Percentiles rank a stretch among this genome's conserved stretches.
phyloP scores from a whole-genome alignment of 2,113 vertebrate genomes.

The Tor tambroides region DNA sequence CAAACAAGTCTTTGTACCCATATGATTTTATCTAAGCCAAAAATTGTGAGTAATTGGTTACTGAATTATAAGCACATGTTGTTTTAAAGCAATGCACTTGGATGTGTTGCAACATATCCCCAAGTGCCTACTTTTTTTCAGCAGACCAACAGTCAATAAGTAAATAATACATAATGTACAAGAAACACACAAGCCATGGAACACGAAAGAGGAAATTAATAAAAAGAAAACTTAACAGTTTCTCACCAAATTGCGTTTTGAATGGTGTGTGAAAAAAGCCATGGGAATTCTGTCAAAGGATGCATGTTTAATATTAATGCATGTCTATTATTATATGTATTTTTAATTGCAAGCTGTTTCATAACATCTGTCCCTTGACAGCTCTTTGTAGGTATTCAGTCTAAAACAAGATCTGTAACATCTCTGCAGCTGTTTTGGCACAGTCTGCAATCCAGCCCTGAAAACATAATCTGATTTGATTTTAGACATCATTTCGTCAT shows the following conservation, averaged over 20 bases:
- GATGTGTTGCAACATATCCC: background rate
- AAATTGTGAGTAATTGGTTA: background rate
- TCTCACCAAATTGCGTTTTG: background rate
- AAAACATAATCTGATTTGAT: background rate
- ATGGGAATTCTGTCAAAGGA: background rate
- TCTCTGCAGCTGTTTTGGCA: background rate
- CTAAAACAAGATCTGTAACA: background rate
- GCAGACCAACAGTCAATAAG: background rate
- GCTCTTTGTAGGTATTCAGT: background rate
- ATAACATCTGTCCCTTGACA: slow-evolving; percentile 14
- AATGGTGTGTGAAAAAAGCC: background rate
- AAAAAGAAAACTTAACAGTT: background rate
- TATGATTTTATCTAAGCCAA: background rate
- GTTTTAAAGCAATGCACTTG: background rate
- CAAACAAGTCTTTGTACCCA: background rate
- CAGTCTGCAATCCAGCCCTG: background rate
- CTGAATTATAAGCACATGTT: too few species aligned
- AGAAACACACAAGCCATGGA: background rate
- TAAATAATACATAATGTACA: background rate
- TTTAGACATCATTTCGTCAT: background rate
- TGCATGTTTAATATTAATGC: background rate
- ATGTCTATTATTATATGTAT: background rate
- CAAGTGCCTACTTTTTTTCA: background rate
- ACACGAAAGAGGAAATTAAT: background rate
- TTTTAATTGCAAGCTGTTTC: slow-evolving; percentile 10